Conservation (phyloP, 2,888 invertebrate genomes). For the Lasioglossum calceatum region DNA sequence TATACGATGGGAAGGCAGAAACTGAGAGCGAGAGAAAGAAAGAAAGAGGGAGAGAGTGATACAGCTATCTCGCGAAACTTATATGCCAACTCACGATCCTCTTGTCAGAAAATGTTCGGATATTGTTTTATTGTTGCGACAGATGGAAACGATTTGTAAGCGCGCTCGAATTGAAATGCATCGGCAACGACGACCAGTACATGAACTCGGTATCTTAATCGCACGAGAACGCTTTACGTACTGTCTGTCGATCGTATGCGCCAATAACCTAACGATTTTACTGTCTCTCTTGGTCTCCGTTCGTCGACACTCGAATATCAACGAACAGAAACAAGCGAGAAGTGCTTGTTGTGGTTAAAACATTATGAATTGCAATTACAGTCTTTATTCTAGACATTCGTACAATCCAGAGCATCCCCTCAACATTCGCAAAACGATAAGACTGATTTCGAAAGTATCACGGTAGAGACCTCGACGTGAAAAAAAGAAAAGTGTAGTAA, state of each 20-base stretch:
- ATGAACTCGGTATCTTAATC: conserved; percentile 24
- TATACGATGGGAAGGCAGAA: conserved; percentile 2
- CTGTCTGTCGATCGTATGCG: background rate
- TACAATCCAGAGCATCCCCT: background rate
- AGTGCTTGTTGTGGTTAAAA: background rate
- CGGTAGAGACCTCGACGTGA: background rate
- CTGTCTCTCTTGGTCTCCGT: background rate
- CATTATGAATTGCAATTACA: background rate
- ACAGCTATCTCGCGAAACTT: conserved; percentile 20
- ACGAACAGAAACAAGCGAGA: background rate
- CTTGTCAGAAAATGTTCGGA: conserved; percentile 25
- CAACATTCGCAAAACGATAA: background rate
- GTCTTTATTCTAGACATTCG: background rate
- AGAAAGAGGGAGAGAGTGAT: background rate
- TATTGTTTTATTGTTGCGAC: conserved; percentile 32
- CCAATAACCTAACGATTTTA: background rate
- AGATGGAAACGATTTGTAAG: conserved; percentile 20
- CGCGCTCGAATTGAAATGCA: conserved; percentile 14
- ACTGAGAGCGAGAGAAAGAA: background rate
- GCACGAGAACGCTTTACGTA: background rate
- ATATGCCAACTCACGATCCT: conserved; percentile 29
- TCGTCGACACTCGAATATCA: background rate
- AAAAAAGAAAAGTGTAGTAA: background rate
- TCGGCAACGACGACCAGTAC: conserved; percentile 9
- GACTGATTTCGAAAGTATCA: background rate